Percentiles rank a stretch among this genome's conserved stretches.
Evolutionary conservation across 2,888 invertebrate genomes (phyloP).

Genomic region (Thymelicus sylvestris): DNA sequence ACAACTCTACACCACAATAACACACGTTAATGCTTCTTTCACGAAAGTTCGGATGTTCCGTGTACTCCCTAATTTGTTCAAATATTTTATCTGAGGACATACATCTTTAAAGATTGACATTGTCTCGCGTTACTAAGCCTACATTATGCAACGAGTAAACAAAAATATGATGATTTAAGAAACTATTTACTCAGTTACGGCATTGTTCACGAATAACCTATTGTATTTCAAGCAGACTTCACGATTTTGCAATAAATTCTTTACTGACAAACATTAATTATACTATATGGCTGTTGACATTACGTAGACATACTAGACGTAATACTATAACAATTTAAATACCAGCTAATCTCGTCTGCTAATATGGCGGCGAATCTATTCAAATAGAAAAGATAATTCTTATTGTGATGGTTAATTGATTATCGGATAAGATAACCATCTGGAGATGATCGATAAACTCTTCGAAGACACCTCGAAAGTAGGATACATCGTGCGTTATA

Average conservation of each 20-base stretch:
- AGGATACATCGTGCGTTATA: constrained; percentile 78
- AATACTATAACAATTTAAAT: constrained; percentile 11
- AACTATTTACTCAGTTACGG: too few relatives aligned
- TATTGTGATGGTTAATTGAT: constrained; percentile 50
- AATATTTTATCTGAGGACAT: not conserved
- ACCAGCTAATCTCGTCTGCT: constrained; percentile 10
- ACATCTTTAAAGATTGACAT: not conserved
- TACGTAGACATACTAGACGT: not conserved
- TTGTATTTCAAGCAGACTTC: too few relatives aligned
- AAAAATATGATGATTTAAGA: not conserved
- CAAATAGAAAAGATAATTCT: constrained; percentile 20
- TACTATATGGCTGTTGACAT: too few relatives aligned
- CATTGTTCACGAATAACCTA: too few relatives aligned
- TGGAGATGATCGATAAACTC: constrained; percentile 70
- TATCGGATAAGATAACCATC: constrained; percentile 70
- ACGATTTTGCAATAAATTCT: too few relatives aligned
- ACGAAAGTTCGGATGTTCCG: not conserved
- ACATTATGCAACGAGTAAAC: not conserved
- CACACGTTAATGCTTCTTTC: not conserved
- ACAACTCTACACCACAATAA: not conserved
- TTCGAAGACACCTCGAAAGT: constrained; percentile 75
- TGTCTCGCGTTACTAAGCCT: not conserved
- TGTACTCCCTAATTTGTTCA: constrained; percentile 9
- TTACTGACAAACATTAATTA: too few relatives aligned
- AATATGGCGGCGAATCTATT: constrained; percentile 9